These are phyloP conservation scores for Automeris io DNA, from an alignment of 2,888 invertebrate species.

Conservation along the genomic window DNA sequence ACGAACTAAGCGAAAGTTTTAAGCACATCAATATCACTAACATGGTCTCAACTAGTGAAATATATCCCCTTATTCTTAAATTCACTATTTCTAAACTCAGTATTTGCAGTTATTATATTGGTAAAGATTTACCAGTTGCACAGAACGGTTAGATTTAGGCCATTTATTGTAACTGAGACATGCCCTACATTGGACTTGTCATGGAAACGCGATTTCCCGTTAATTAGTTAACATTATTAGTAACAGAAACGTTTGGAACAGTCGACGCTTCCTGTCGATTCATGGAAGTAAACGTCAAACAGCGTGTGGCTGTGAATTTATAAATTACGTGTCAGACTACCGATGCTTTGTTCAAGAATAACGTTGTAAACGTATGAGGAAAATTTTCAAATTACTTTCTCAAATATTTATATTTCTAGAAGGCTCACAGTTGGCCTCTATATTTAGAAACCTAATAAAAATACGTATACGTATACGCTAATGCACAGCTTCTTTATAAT, in stretches of 20 bases:
- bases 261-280: conserved; percentile 39
- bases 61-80: too few species aligned
- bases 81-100: too few species aligned
- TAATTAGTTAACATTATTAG: conserved; percentile 6
- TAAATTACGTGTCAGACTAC: conserved; percentile 2
- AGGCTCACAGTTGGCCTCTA: too few species aligned
- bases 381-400: not conserved
- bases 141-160: not conserved
- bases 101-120: too few species aligned
- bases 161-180: conserved; percentile 1
- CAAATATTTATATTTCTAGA: too few species aligned
- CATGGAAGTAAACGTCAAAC: conserved; percentile 29
- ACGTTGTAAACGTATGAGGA: conserved; percentile 4
- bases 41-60: too few species aligned
- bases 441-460: too few species aligned
- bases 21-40: too few species aligned
- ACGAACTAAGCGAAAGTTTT: too few species aligned
- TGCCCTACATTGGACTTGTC: conserved; percentile 6
- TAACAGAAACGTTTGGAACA: conserved; percentile 13
- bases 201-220: conserved; percentile 9
- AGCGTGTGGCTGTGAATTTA: conserved; percentile 10
- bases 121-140: too few species aligned
- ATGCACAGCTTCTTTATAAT: too few species aligned
- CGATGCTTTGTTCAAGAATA: not conserved
- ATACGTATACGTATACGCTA: too few species aligned